Evolutionary conservation across 2,113 vertebrate species (phyloP).

Genomic region (Sinocyclocheilus maitianheensis): DNA sequence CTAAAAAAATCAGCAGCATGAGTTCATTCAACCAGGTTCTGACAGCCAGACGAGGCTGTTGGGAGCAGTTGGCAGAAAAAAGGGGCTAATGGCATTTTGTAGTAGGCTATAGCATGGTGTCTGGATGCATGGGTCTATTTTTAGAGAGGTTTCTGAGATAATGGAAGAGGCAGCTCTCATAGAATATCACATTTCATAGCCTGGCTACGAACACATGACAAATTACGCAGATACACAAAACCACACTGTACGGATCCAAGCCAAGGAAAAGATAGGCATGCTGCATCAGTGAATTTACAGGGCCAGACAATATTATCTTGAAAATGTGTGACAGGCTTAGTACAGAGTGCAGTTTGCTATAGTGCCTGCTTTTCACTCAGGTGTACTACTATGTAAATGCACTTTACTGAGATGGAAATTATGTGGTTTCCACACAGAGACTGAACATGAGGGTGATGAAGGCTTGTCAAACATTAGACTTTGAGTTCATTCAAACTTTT

Average conservation of each 20-base stretch:
- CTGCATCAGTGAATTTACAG: conserved; percentile 9
- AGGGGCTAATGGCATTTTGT: conserved; percentile 16
- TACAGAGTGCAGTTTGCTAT: conserved; percentile 20
- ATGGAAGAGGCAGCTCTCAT: conserved; percentile 36
- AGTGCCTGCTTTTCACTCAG: conserved; percentile 35
- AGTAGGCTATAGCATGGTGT: conserved; percentile 28
- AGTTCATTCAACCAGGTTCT: not conserved
- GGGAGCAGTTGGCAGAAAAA: not conserved
- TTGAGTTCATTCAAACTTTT: conserved; percentile 3
- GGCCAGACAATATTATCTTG: conserved; percentile 17
- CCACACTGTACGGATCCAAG: conserved; percentile 15
- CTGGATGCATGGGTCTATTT: conserved; percentile 34
- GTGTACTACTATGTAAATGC: conserved; percentile 42
- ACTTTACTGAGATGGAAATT: conserved; percentile 34
- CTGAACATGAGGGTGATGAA: not conserved
- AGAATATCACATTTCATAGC: conserved; percentile 42
- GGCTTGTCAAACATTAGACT: not conserved
- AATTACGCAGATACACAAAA: conserved; percentile 40
- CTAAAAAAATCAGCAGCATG: not conserved
- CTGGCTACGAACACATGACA: conserved; percentile 8
- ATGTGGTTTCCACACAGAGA: conserved; percentile 23
- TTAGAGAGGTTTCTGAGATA: conserved; percentile 36
- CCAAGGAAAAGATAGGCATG: conserved; percentile 25
- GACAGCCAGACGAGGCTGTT: not conserved
- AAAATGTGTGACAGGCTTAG: conserved; percentile 20